Base-by-base conservation (phyloP, 2,888 invertebrate species). In the Chouioia cunea region DNA sequence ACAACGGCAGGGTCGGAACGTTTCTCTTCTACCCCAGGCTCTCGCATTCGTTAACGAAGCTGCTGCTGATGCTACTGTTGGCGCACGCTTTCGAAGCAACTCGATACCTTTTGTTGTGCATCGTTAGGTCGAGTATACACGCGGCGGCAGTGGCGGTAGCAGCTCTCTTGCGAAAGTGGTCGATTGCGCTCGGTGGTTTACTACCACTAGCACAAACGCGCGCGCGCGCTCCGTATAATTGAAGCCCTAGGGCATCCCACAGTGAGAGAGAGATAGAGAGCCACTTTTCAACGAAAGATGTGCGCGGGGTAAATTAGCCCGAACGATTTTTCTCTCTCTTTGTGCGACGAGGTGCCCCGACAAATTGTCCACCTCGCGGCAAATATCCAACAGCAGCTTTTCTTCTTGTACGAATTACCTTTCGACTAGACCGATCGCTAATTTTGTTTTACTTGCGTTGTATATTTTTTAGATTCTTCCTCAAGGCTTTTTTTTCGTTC, bases 21-120 rank as follows among this genome's bases (percentile, higher is more conserved):
- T 36, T 36, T 36, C 67, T 75, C 75, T 74, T 74, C 68, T 63
- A 60, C 58, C 43, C 62, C 23, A 60, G 67, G 60, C 62, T 71
- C 36, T 46, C 71, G 75, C 73, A 76, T 76, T 77, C 80, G 79
- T 82, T 83, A 82, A 81, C 82, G 81, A 82, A 80, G 79, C 18
- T 16, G 27, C 15, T 27, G 43, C 10, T 36, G 60, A 18, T 48
- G 18, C 20, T 20, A 27, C 27, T 27, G 36, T 12, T 36, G 36
- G 48, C 23, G 20, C 76, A 53, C 78, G 80, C 78, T 71, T 65
- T 65, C 70, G 53, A 60, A 70, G 83, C 79, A 83, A 83, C 78
- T 76, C 77, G 83, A 83, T 82, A 81, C 81, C 79, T 80, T 79
- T 79, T 77, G 79, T 80, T 80, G 79, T 81, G 79, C 79, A 79